Evolutionary conservation across 1,140 invertebrate species (phyloP).

Genomic region (Drosophila pseudoobscura): DNA sequence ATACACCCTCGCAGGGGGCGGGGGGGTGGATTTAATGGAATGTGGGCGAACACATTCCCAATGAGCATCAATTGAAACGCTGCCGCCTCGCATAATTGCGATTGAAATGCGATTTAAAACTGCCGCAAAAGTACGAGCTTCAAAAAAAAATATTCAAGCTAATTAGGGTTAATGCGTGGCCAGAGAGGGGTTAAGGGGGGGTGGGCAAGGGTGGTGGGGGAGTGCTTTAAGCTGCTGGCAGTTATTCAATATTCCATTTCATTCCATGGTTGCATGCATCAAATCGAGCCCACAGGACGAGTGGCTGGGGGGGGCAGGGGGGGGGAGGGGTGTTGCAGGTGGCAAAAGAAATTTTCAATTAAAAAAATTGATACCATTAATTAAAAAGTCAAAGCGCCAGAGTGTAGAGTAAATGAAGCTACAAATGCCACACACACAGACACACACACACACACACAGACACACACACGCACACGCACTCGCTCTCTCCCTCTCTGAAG

Average conservation of each 20-base stretch:
- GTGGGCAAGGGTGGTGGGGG: too few species aligned
- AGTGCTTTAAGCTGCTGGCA: constrained; percentile 12
- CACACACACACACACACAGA: not conserved
- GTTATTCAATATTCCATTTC: constrained; percentile 1
- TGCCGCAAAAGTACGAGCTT: constrained; percentile 6
- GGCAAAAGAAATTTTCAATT: constrained; percentile 22
- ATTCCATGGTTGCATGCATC: not conserved
- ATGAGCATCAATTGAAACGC: too few species aligned
- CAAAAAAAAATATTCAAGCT: constrained; percentile 6
- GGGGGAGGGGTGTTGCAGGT: not conserved
- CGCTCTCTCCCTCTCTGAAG: not conserved
- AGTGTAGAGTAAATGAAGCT: constrained; percentile 11
- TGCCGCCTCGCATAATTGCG: too few species aligned
- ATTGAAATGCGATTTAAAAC: not conserved
- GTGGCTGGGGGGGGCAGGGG: too few species aligned
- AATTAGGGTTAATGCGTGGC: constrained; percentile 11
- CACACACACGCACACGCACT: not conserved
- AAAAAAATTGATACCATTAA: constrained; percentile 29
- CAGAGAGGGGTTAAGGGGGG: too few species aligned
- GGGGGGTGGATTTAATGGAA: too few species aligned
- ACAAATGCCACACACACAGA: constrained; percentile 1
- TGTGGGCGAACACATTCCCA: too few species aligned
- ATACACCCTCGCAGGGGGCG: too few species aligned
- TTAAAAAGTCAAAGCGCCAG: constrained; percentile 27
- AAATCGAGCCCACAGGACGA: not conserved